These are phyloP conservation scores for Zophobas morio DNA, from an alignment of 1,140 invertebrate genomes.

Conservation along the genomic window DNA sequence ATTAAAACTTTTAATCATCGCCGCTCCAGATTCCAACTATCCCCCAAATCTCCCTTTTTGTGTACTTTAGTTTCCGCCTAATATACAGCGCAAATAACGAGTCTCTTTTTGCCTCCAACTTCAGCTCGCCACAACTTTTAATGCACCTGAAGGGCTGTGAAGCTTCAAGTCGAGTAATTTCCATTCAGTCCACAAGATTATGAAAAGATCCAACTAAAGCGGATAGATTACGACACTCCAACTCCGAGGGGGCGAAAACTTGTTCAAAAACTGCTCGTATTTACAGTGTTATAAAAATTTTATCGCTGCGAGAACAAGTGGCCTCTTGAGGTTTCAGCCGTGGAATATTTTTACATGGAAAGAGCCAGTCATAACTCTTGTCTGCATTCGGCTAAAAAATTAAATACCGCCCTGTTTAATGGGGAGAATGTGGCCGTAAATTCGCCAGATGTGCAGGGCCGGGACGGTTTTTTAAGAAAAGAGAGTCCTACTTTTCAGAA, in stretches of 20 bases:
- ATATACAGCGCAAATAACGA: no score
- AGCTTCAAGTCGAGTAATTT: no score
- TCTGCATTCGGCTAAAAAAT: not conserved
- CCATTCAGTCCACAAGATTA: not conserved
- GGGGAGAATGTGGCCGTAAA: not conserved
- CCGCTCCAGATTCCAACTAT: no score
- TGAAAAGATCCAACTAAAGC: not conserved
- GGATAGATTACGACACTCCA: not conserved
- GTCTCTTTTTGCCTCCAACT: no score
- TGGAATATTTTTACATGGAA: conserved; percentile 12
- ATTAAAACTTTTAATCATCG: no score
- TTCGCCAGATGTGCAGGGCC: not conserved
- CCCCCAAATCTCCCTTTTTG: no score
- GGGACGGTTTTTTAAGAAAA: conserved; percentile 11
- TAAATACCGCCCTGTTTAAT: not conserved
- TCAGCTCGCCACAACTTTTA: no score
- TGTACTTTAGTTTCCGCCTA: no score
- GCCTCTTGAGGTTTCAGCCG: conserved; percentile 2
- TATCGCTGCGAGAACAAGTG: conserved; percentile 16
- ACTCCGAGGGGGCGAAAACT: conserved; percentile 11
- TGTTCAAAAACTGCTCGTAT: conserved; percentile 18
- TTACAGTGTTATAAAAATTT: conserved; percentile 19
- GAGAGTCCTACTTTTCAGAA: no score
- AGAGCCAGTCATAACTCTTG: conserved; percentile 7
- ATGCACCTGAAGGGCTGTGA: no score